These are phyloP conservation scores for Drosophila baimaii DNA, from an alignment of 1,140 invertebrate genomes.

Conservation along the genomic window DNA sequence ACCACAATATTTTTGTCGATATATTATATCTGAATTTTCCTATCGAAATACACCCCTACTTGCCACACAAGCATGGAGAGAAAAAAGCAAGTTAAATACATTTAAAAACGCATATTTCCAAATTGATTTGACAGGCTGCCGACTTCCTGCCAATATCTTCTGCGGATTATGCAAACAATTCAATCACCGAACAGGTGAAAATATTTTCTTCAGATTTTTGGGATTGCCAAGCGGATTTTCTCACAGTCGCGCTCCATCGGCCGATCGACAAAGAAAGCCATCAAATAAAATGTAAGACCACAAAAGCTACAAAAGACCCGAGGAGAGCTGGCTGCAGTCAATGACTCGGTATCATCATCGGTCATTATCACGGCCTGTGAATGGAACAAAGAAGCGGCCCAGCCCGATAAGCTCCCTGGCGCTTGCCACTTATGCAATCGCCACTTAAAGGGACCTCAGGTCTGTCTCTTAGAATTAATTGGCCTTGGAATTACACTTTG, in stretches of 20 bases:
- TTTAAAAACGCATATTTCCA: conserved; percentile 30
- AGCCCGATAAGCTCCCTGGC: conserved; percentile 54
- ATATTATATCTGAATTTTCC: no score
- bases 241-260: conserved; percentile 31
- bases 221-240: conserved; percentile 53
- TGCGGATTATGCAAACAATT: conserved; percentile 35
- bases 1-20: no score
- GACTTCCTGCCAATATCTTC: conserved; percentile 32
- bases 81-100: conserved; percentile 15
- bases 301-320: conserved; percentile 53
- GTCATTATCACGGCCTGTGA: conserved; percentile 59
- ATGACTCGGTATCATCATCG: conserved; percentile 65
- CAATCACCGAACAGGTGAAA: conserved; percentile 65
- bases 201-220: conserved; percentile 55
- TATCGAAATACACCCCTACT: no score
- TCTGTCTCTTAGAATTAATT: conserved; percentile 61
- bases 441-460: conserved; percentile 26
- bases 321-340: conserved; percentile 46
- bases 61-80: neutral
- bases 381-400: conserved; percentile 37
- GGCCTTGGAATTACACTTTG: conserved; percentile 55
- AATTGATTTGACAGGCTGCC: conserved; percentile 46
- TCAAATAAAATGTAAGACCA: conserved; percentile 65
- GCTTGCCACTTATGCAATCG: conserved; percentile 63
- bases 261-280: conserved; percentile 68